A percentile compares a stretch with the other conserved stretches of the same genome.
phyloP scores from a whole-genome alignment of 2,888 invertebrate genomes.

The Polydrusus pterygomalis region DNA sequence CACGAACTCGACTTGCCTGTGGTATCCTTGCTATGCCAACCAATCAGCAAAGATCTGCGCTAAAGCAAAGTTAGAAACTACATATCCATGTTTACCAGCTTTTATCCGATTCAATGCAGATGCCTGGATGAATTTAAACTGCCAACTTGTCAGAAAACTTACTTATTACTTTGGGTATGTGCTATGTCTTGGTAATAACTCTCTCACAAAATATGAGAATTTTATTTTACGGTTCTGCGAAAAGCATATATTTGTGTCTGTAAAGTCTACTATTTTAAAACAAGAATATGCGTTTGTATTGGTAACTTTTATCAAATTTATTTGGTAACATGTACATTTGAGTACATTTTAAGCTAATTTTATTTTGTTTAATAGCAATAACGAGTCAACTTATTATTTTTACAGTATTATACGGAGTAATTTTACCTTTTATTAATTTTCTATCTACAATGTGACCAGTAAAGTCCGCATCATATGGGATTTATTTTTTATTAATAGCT shows the following conservation, averaged over 20 bases:
- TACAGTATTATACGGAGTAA: too few species aligned
- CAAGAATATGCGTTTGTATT: too few species aligned
- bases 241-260: background rate
- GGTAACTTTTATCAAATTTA: too few species aligned
- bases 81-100: slow-evolving; percentile 14
- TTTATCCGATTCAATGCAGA: slow-evolving; percentile 5
- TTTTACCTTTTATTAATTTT: too few species aligned
- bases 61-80: slow-evolving; percentile 15
- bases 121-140: slow-evolving; percentile 18
- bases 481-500: too few species aligned
- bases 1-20: background rate
- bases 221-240: background rate
- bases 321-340: too few species aligned
- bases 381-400: too few species aligned
- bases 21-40: slow-evolving; percentile 3
- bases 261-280: too few species aligned
- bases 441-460: too few species aligned
- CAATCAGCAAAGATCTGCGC: slow-evolving; percentile 7
- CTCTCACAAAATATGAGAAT: background rate
- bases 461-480: too few species aligned
- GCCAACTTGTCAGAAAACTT: slow-evolving; percentile 18
- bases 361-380: too few species aligned
- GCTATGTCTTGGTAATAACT: slow-evolving; percentile 9
- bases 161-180: slow-evolving; percentile 7
- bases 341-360: too few species aligned